Conservation (phyloP, 2,888 invertebrate genomes). For the Uloborus plumipes region DNA sequence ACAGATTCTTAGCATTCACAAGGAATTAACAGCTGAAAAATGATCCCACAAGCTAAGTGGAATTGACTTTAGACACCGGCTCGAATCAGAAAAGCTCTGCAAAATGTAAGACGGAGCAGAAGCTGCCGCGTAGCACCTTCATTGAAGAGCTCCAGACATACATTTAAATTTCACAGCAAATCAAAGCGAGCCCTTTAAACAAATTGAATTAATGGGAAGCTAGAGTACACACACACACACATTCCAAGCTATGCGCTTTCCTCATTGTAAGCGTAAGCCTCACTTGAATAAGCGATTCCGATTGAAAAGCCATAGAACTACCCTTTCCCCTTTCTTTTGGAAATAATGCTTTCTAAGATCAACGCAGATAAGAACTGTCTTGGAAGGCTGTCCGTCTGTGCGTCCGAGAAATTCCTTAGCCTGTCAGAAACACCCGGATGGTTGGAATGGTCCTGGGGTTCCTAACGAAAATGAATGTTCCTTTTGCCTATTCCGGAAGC, state of each 20-base stretch:
- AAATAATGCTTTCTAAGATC: constrained; percentile 53
- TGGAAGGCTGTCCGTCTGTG: constrained; percentile 46
- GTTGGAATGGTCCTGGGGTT: constrained; percentile 32
- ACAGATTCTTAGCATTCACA: too few relatives aligned
- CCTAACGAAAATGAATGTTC: constrained; percentile 57
- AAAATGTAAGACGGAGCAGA: constrained; percentile 19
- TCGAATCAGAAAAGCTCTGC: constrained; percentile 11
- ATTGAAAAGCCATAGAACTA: constrained; percentile 61
- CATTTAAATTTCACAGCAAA: constrained; percentile 53
- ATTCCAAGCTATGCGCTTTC: constrained; percentile 15
- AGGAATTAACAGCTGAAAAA: too few relatives aligned
- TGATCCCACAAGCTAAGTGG: too few relatives aligned
- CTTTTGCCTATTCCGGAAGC: constrained; percentile 35
- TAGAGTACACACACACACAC: too few relatives aligned
- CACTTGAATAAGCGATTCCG: constrained; percentile 57
- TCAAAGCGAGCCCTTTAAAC: constrained; percentile 35
- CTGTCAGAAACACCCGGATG: constrained; percentile 53
- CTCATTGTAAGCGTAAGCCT: constrained; percentile 17
- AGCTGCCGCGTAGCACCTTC: too few relatives aligned
- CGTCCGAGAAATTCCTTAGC: constrained; percentile 39
- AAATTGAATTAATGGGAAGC: constrained; percentile 56
- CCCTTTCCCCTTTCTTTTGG: not conserved
- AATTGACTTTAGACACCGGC: constrained; percentile 5
- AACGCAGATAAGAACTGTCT: constrained; percentile 57
- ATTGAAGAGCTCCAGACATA: not conserved